Percentiles rank a stretch among this genome's conserved stretches.
These are phyloP conservation scores for Chelmon rostratus DNA, from an alignment of 2,797 vertebrate genomes.

Conservation along the genomic window DNA sequence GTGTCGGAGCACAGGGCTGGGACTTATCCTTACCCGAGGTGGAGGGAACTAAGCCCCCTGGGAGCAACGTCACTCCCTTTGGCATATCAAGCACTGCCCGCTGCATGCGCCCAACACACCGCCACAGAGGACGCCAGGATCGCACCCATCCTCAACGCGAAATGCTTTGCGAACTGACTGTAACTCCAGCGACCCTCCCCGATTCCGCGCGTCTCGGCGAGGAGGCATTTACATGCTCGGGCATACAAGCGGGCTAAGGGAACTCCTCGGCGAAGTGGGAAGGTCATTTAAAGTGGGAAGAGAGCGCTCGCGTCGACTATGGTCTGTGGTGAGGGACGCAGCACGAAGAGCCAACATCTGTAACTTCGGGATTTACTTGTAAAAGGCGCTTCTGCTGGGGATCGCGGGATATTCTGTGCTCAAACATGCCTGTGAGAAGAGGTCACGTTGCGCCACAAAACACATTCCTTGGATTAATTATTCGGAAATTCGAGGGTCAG, in stretches of 20 bases:
- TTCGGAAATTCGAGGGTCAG: slow-evolving; percentile 99
- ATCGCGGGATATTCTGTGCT: slow-evolving; percentile 71
- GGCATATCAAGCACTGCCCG: slow-evolving; percentile 84
- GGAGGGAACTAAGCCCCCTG: slow-evolving; percentile 85
- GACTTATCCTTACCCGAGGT: slow-evolving; percentile 85
- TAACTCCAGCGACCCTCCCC: slow-evolving; percentile 79
- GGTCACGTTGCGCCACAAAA: slow-evolving; percentile 99
- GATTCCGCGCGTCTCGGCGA: slow-evolving; percentile 79
- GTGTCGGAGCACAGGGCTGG: slow-evolving; percentile 73
- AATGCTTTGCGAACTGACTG: slow-evolving; percentile 87
- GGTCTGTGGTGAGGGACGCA: slow-evolving; percentile 83
- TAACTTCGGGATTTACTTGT: slow-evolving; percentile 87
- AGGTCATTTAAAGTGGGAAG: slow-evolving; percentile 84
- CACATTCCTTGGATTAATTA: slow-evolving; percentile 98
- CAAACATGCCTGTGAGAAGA: slow-evolving; percentile 98
- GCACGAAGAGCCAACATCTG: slow-evolving; percentile 82
- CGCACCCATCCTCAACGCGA: slow-evolving; percentile 87
- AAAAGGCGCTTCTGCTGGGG: slow-evolving; percentile 79
- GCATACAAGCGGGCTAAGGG: slow-evolving; percentile 71
- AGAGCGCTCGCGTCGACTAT: slow-evolving; percentile 83
- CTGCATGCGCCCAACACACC: slow-evolving; percentile 79
- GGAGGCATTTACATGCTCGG: slow-evolving; percentile 71
- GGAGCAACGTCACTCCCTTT: slow-evolving; percentile 84
- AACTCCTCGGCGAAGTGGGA: slow-evolving; percentile 66
- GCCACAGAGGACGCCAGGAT: slow-evolving; percentile 84